Evolutionary conservation across 1,140 invertebrate genomes (phyloP).

Genomic region (Tetramorium alpestre): DNA sequence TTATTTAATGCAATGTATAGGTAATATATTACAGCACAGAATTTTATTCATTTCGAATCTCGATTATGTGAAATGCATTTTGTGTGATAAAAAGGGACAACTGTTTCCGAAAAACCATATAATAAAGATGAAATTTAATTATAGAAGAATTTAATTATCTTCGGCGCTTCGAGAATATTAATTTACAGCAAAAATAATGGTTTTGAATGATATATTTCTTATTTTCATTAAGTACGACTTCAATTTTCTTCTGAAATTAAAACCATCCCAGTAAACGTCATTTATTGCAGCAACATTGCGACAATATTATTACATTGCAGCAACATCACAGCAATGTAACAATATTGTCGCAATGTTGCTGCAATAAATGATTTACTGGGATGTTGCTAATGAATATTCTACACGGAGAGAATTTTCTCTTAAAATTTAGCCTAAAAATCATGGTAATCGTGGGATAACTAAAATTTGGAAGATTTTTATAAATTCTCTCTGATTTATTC

Average conservation of each 20-base stretch:
- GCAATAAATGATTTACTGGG: too few relatives aligned
- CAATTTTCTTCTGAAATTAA: neutral
- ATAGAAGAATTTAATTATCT: slow-evolving; percentile 20
- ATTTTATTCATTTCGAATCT: neutral
- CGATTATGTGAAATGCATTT: neutral
- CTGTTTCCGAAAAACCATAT: neutral
- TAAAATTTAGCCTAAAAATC: too few relatives aligned
- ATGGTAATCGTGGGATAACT: too few relatives aligned
- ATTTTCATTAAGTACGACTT: neutral
- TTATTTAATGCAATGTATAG: neutral
- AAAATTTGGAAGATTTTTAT: too few relatives aligned
- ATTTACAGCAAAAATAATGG: neutral
- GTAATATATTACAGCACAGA: neutral
- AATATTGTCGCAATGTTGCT: too few relatives aligned
- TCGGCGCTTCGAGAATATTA: neutral
- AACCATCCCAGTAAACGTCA: too few relatives aligned
- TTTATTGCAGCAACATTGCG: too few relatives aligned
- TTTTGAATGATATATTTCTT: neutral
- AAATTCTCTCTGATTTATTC: too few relatives aligned
- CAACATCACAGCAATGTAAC: too few relatives aligned
- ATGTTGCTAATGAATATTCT: too few relatives aligned
- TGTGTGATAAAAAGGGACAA: neutral
- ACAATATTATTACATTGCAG: too few relatives aligned
- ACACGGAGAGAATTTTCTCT: too few relatives aligned
- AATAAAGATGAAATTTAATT: slow-evolving; percentile 5